Base-by-base conservation (phyloP, 2,888 invertebrate species). In the Lycia hirtaria region DNA sequence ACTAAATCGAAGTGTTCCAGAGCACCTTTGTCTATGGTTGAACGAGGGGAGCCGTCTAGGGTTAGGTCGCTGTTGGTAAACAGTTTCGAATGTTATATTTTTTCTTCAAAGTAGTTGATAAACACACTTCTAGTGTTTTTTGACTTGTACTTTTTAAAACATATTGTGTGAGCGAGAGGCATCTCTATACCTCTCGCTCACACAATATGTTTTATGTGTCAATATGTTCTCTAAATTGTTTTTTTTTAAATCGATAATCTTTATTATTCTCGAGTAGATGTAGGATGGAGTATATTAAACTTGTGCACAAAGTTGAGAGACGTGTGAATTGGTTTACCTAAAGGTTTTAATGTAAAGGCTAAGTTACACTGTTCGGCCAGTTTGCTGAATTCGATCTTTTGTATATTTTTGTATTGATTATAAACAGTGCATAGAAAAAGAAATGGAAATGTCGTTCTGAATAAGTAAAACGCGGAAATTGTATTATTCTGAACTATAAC, bases 41-140 rank as follows among this genome's bases (percentile, higher is more conserved):
- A 44, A 19, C 40, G 14, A 40, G 45, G 72, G 64, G 56, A 71
- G 73, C 71, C 76, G 76, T 68, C 75, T 66, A 64, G 61, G n/a
- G n/a, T n/a, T n/a, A n/a, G n/a, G n/a, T n/a, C n/a, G n/a, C n/a
- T n/a, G n/a, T 24, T 5, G 22, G 3, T 47, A 10, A 33, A 24
- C 22, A 3, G 15, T n/a, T n/a, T n/a, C n/a, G n/a, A 15, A 41
- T 15, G 3, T 24, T 41, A 12, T 7, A 26, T 26, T 35, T 10
- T 35, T 17, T n/a, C n/a, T n/a, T n/a, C n/a, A n/a, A n/a, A n/a
- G n/a, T n/a, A n/a, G n/a, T n/a, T n/a, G n/a, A n/a, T n/a, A n/a
- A n/a, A n/a, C 12, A 28, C 3, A 19, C 24, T 22, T 22, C n/a
- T n/a, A 17, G 32, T 24, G 12, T 24, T 47, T 30, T 22, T 47